These are phyloP conservation scores for Sakesphorus luctuosus DNA, from an alignment of 2,113 vertebrate genomes.

Conservation along the genomic window DNA sequence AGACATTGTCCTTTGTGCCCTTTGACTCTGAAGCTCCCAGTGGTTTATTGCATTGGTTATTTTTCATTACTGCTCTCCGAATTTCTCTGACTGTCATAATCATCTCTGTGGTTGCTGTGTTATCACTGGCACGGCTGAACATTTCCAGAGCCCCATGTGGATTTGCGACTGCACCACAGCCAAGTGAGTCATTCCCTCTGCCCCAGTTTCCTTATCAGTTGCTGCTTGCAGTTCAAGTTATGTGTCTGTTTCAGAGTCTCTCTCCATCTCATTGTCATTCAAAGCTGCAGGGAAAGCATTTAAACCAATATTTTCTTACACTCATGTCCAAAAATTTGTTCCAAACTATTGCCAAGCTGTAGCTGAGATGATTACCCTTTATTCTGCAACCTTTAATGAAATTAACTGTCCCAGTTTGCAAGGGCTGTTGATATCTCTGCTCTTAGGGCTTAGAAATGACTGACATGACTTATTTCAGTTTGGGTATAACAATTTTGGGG, in stretches of 20 bases:
- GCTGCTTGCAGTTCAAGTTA: constrained; percentile 46
- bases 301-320: constrained; percentile 28
- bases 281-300: constrained; percentile 44
- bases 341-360: background rate
- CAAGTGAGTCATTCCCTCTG: constrained; percentile 67
- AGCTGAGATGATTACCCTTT: constrained; percentile 41
- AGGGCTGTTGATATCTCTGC: background rate
- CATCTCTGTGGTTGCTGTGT: background rate
- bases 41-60: background rate
- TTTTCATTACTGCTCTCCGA: constrained; percentile 26
- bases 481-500: background rate
- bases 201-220: constrained; percentile 62
- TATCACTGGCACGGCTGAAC: constrained; percentile 47
- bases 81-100: constrained; percentile 44
- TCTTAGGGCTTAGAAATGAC: background rate
- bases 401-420: constrained; percentile 3
- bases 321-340: background rate
- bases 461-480: background rate
- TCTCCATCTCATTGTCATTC: constrained; percentile 56
- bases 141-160: constrained; percentile 56
- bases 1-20: background rate
- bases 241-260: constrained; percentile 41
- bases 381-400: constrained; percentile 35
- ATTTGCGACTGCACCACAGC: constrained; percentile 39
- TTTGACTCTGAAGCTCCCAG: constrained; percentile 44